Base-by-base conservation (phyloP, 2,888 invertebrate genomes). In the Folsomia manolachei region DNA sequence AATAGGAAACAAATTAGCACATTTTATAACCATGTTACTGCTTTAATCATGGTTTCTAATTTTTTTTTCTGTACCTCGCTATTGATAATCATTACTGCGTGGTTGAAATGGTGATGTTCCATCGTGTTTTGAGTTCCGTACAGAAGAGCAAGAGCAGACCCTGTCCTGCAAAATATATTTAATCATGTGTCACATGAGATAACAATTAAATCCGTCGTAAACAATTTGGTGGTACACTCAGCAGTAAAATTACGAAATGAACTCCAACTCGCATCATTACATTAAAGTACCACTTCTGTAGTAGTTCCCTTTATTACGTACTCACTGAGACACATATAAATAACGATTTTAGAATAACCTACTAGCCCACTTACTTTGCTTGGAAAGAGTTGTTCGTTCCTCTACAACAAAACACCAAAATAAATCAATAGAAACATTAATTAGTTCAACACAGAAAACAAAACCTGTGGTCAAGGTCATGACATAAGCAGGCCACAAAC, bases 101-200 rank as follows among this genome's bases (percentile, higher is more conserved):
- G 88, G 82, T 88, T 88, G 83, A 88, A 88, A 82, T 88, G 88
- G 80, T 88, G 88, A 77, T 88, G 88, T 79, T 88, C 88, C 88
- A 88, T 88, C 23, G 88, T 88, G 66, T 88, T 88, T 61, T 88
- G 88, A 60, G 87, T 87, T 0, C 86, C 86, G 78, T 87, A 87
- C 63, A 87, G 80, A 71, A 85, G 83, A 18, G 86, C 85, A 71
- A 87, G 81, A 14, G 86, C 85, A 11, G 86, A 87, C 61, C 86
- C 85, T 53, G 86, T 85, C 79, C 86, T 87, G 81, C 7, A n/a
- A n/a, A n/a, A n/a, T n/a, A n/a, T 51, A 11, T 51, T 51, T 51
- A 9, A 51, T 11, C 9, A 51, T 21, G n/a, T 39, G 21, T 69
- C 19, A 1, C 53, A 63, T 53, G 19, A 63, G n/a, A n/a, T n/a